These are phyloP conservation scores for Poeciliopsis gracilis DNA, from an alignment of 2,797 vertebrate genomes.

Conservation along the genomic window DNA sequence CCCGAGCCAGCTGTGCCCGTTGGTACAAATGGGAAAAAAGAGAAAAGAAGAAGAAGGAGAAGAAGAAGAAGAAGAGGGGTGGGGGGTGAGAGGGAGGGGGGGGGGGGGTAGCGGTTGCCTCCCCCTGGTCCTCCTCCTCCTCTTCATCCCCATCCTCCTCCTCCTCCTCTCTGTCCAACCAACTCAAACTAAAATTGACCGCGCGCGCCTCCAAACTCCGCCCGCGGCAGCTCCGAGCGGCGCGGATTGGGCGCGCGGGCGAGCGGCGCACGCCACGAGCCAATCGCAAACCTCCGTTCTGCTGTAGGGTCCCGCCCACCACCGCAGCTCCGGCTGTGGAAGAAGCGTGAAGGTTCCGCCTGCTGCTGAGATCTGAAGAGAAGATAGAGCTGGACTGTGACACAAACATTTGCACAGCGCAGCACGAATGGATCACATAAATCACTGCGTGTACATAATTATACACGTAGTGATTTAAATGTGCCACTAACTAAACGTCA, in stretches of 20 bases:
- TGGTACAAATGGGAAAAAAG: conserved; percentile 59
- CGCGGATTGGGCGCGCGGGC: conserved; percentile 57
- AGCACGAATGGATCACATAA: too few relatives aligned
- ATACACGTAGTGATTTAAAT: too few relatives aligned
- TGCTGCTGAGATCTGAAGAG: background rate
- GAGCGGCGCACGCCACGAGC: conserved; percentile 45
- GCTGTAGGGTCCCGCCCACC: conserved; percentile 53
- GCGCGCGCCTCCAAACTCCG: conserved; percentile 76
- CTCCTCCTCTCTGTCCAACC: conserved; percentile 67
- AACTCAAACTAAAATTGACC: conserved; percentile 77
- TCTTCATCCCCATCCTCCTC: conserved; percentile 57
- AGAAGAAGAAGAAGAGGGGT: conserved; percentile 26
- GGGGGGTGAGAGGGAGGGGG: too few relatives aligned
- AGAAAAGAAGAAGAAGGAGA: background rate
- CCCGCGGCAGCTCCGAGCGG: conserved; percentile 59
- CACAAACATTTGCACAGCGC: background rate
- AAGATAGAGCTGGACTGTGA: background rate
- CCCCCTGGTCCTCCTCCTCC: conserved; percentile 56
- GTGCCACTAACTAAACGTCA: background rate
- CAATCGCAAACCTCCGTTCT: conserved; percentile 28
- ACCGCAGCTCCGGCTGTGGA: conserved; percentile 43
- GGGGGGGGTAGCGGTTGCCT: conserved; percentile 55
- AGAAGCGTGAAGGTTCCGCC: background rate
- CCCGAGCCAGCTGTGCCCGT: conserved; percentile 49
- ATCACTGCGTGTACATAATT: too few relatives aligned